phyloP scores from a whole-genome alignment of 2,797 vertebrate genomes.

The Morus bassanus region DNA sequence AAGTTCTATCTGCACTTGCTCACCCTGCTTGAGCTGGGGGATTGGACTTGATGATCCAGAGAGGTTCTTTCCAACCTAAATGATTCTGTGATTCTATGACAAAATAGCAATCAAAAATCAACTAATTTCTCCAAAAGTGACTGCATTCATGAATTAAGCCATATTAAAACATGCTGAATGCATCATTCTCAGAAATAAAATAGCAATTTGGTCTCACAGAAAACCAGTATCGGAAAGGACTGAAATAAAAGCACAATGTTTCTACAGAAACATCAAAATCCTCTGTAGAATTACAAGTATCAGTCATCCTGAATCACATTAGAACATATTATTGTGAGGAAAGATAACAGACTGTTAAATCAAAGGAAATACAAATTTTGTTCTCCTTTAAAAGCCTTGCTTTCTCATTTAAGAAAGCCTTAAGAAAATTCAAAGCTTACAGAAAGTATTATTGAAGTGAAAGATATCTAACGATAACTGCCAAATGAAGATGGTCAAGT shows the following conservation, averaged over 20 bases:
- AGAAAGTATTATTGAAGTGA: background rate
- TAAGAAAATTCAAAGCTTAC: background rate
- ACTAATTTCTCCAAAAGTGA: background rate
- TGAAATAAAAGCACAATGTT: background rate
- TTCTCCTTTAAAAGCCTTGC: background rate
- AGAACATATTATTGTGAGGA: background rate
- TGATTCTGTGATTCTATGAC: background rate
- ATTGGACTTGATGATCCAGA: background rate
- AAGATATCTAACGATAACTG: background rate
- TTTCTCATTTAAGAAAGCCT: conserved; percentile 9
- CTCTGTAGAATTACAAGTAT: background rate
- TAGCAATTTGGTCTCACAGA: background rate
- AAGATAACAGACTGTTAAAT: conserved; percentile 27
- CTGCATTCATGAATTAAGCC: background rate
- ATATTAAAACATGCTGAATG: background rate
- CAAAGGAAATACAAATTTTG: background rate
- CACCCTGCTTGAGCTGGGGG: background rate
- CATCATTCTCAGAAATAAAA: background rate
- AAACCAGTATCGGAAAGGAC: background rate
- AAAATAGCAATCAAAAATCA: background rate
- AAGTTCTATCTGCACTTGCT: background rate
- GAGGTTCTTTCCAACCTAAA: background rate
- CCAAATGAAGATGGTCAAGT: background rate
- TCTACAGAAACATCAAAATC: conserved; percentile 35
- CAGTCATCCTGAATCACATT: conserved; percentile 7